Evolutionary conservation across 2,113 vertebrate species (phyloP).

Genomic region (Malaclemys terrapin): DNA sequence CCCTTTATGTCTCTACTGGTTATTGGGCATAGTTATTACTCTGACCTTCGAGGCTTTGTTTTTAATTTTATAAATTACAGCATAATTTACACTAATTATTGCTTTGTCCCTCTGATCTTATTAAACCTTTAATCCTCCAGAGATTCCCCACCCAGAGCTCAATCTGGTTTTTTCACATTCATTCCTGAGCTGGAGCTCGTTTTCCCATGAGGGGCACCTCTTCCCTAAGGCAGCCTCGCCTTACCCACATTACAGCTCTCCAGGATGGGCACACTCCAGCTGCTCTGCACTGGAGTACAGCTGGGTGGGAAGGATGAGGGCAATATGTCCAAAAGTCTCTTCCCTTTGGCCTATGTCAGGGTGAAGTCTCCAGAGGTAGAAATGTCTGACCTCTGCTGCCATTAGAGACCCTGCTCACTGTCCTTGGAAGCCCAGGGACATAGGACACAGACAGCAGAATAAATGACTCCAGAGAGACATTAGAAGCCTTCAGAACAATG

Average conservation of each 20-base stretch:
- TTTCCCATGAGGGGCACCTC: constrained; percentile 34
- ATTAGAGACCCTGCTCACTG: not conserved
- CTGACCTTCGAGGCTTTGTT: constrained; percentile 71
- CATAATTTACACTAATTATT: constrained; percentile 77
- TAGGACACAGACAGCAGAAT: accelerated
- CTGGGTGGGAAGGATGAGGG: too few relatives aligned
- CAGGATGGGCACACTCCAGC: accelerated
- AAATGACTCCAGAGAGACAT: not conserved
- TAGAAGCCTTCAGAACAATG: accelerated
- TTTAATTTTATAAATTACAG: constrained; percentile 78
- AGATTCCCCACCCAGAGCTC: constrained; percentile 73
- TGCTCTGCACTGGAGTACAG: not conserved
- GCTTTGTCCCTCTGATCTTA: constrained; percentile 77
- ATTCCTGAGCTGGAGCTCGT: constrained; percentile 52
- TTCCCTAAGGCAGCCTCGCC: constrained; percentile 20
- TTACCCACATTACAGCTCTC: not conserved
- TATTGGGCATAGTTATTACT: constrained; percentile 26
- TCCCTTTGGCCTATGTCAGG: not conserved
- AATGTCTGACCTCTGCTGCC: not conserved
- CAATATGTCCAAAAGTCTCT: too few relatives aligned
- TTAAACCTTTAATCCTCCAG: constrained; percentile 74
- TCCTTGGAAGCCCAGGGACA: accelerated
- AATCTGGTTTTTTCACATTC: constrained; percentile 69
- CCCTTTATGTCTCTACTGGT: constrained; percentile 35
- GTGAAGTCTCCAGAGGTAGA: not conserved